Percentiles rank a stretch among this genome's conserved stretches.
Conservation (phyloP, 2,113 vertebrate genomes). For the Entomyzon cyanotis region DNA sequence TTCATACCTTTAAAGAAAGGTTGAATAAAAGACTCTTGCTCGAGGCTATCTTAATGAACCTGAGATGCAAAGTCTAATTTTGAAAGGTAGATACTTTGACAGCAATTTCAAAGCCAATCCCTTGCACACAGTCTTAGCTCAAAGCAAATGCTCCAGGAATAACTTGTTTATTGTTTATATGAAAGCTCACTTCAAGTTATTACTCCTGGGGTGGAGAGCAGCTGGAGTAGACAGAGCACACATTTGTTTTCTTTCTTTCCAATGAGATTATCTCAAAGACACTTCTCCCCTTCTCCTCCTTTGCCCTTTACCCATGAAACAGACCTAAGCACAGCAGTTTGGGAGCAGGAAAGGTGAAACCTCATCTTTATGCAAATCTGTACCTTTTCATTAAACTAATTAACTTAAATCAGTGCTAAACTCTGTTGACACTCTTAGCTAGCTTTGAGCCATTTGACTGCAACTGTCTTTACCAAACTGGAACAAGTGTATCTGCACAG, state of each 20-base stretch:
- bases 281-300: slow-evolving; percentile 17
- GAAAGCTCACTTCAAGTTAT: slow-evolving; percentile 53
- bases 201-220: slow-evolving; percentile 39
- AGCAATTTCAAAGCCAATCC: slow-evolving; percentile 19
- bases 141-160: slow-evolving; percentile 44
- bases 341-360: slow-evolving; percentile 9
- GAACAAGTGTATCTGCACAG: not conserved
- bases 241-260: slow-evolving; percentile 50
- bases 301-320: not conserved
- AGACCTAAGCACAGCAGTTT: slow-evolving; percentile 7
- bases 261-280: slow-evolving; percentile 19
- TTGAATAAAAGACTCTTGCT: slow-evolving; percentile 38
- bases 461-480: not conserved
- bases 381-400: slow-evolving; percentile 9
- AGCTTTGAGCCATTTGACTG: not conserved
- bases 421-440: not conserved
- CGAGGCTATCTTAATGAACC: slow-evolving; percentile 47
- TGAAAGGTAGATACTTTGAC: slow-evolving; percentile 13
- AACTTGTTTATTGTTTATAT: slow-evolving; percentile 62
- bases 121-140: not conserved
- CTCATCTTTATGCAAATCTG: slow-evolving; percentile 16
- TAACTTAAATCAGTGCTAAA: not conserved
- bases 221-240: not conserved
- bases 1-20: slow-evolving; percentile 32
- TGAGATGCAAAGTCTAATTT: slow-evolving; percentile 25